Percentiles rank a stretch among this genome's conserved stretches.
These are phyloP conservation scores for Homarus gammarus DNA, from an alignment of 2,888 invertebrate genomes.

Conservation along the genomic window DNA sequence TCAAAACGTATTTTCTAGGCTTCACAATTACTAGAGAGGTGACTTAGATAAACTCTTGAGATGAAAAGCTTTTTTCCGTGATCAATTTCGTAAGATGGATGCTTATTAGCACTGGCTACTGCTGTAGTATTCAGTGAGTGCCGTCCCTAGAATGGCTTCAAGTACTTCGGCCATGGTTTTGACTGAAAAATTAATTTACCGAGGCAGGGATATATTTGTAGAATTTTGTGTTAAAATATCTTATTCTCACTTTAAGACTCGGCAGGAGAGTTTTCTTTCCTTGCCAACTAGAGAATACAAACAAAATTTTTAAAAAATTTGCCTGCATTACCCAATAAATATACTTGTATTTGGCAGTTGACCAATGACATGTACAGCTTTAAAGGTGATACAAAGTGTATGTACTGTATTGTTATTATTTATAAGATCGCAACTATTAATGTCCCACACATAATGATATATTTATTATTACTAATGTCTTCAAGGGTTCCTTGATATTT, in stretches of 20 bases:
- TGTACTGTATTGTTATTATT: slow-evolving; percentile 22
- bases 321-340: not conserved
- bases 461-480: slow-evolving; percentile 19
- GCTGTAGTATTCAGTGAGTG: not conserved
- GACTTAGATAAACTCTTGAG: not conserved
- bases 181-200: not conserved
- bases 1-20: not conserved
- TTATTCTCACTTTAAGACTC: not conserved
- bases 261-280: not conserved
- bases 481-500: not conserved
- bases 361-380: slow-evolving; percentile 26
- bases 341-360: not conserved
- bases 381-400: slow-evolving; percentile 20
- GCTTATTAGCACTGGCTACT: not conserved
- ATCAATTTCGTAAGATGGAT: not conserved
- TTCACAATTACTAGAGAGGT: not conserved
- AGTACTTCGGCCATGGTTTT: not conserved
- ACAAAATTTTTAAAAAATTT: not conserved
- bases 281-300: not conserved
- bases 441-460: slow-evolving; percentile 25
- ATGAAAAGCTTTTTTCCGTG: not conserved
- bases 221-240: no score
- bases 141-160: not conserved
- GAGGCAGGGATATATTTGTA: not conserved
- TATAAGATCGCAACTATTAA: slow-evolving; percentile 25